These are phyloP conservation scores for Heliconius eleuchia DNA, from an alignment of 1,140 invertebrate species.

Conservation along the genomic window DNA sequence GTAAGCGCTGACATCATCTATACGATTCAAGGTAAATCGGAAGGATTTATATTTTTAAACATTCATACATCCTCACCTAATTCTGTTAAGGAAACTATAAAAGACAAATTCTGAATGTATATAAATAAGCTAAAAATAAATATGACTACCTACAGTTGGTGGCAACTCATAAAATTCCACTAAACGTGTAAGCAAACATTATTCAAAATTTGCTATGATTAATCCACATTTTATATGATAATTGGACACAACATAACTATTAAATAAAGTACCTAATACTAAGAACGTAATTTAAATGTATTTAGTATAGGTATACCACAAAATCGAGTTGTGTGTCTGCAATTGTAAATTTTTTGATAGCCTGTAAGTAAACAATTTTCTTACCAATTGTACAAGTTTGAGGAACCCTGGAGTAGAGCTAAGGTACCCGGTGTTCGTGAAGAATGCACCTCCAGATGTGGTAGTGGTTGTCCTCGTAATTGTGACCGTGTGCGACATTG, in stretches of 20 bases:
- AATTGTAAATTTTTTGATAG: too few species aligned
- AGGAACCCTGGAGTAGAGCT: constrained; percentile 87
- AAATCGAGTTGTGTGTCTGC: too few species aligned
- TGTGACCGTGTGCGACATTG: constrained; percentile 92
- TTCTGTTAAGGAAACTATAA: background rate
- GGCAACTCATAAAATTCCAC: constrained; percentile 5
- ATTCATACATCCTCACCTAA: background rate
- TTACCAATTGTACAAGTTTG: constrained; percentile 89
- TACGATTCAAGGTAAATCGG: constrained; percentile 35
- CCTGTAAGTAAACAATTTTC: too few species aligned
- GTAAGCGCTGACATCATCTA: constrained; percentile 39
- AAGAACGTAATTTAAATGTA: too few species aligned
- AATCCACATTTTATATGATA: background rate
- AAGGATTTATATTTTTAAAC: constrained; percentile 28
- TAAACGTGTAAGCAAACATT: background rate
- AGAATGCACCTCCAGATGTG: constrained; percentile 86
- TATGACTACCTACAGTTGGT: background rate
- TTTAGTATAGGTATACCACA: too few species aligned
- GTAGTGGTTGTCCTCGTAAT: constrained; percentile 92
- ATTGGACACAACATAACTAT: too few species aligned
- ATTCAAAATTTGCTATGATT: background rate
- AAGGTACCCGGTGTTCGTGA: constrained; percentile 89
- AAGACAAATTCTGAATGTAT: background rate
- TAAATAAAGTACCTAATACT: too few species aligned
- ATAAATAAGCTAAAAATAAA: background rate